Evolutionary conservation across 2,888 invertebrate genomes (phyloP), one percentile per base, ranked within the genome.

Genomic region (Hecatera dysodea): DNA sequence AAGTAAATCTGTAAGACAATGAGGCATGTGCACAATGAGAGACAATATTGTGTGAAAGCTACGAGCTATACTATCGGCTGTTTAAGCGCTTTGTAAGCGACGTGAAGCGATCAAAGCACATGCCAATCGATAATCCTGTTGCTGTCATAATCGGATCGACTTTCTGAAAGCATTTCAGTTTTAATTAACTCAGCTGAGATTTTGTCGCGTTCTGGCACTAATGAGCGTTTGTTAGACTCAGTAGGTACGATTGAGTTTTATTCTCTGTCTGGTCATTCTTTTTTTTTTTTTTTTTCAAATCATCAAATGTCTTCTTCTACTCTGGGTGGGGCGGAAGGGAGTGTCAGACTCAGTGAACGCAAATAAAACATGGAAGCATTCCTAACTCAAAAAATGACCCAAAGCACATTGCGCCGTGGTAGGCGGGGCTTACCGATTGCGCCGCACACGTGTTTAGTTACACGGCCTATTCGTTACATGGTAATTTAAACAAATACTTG

Each of bases 1-100:
- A 75, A 82, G 74, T 68, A 75, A 73, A 76, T 76, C 63, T 81
- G 80, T 71, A 72, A 81, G 89, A 91, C 92, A 92, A 92, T 92
- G 87, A 89, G 86, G 87, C 83, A 84, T 85, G 85, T 83, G 86
- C 82, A 89, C 86, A 89, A 88, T 88, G 89, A 87, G 86, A 82
- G 88, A 90, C 90, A 87, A 89, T 90, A 89, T 89, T 88, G 89
- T 87, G 87, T 88, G 87, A 88, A 90, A 89, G 90, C 87, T 89
- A 86, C 88, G 88, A 88, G 82, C 81, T 83, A 78, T 81, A 78
- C 75, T 74, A 74, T 74, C 65, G 72, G 80, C 75, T 75, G 79
- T 81, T 80, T 73, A 81, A 72, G 72, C 72, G 80, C 80, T 80
- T 65, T 75, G 81, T 79, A 80, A 80, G 80, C 79, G 70, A 78